Conservation (phyloP, 2,888 invertebrate species). For the Drosophila gaucha region DNA sequence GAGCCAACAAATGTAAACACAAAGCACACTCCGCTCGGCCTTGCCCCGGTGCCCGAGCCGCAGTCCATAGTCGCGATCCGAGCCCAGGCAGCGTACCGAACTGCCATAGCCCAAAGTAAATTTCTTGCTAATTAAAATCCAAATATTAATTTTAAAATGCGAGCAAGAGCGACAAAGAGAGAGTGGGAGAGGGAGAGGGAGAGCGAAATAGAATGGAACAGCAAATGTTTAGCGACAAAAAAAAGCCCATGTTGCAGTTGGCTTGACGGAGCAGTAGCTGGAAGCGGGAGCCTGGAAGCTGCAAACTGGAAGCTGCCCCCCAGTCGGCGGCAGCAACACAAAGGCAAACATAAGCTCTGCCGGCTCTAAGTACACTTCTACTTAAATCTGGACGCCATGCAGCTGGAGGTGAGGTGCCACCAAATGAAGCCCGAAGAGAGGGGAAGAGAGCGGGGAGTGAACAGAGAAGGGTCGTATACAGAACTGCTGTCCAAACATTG, state of each 20-base stretch:
- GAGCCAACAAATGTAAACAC: slow-evolving; percentile 62
- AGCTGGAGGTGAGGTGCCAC: slow-evolving; percentile 11
- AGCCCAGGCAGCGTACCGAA: slow-evolving; percentile 30
- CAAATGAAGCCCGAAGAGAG: slow-evolving; percentile 7
- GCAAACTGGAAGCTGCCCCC: slow-evolving; percentile 24
- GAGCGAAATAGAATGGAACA: background rate
- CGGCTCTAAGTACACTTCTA: slow-evolving; percentile 39
- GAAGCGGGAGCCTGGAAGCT: slow-evolving; percentile 2
- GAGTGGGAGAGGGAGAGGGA: background rate
- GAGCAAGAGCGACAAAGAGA: slow-evolving; percentile 10
- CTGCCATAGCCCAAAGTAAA: slow-evolving; percentile 73
- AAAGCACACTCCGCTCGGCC: slow-evolving; percentile 16
- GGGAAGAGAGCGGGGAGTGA: background rate
- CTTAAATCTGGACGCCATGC: slow-evolving; percentile 30
- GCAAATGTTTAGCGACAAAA: slow-evolving; percentile 23
- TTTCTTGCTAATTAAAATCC: slow-evolving; percentile 78
- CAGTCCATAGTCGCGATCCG: slow-evolving; percentile 2
- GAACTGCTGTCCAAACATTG: slow-evolving; percentile 55
- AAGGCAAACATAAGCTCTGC: slow-evolving; percentile 41
- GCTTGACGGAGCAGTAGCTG: slow-evolving; percentile 1
- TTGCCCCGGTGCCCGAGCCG: background rate
- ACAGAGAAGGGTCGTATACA: slow-evolving; percentile 17
- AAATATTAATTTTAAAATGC: slow-evolving; percentile 78
- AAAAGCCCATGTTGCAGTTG: slow-evolving; percentile 14
- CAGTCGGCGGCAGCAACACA: slow-evolving; percentile 23